Evolutionary conservation across 2,113 vertebrate species (phyloP), one percentile per base, ranked within the genome.

Genomic region (Thalassarche chlororhynchos): DNA sequence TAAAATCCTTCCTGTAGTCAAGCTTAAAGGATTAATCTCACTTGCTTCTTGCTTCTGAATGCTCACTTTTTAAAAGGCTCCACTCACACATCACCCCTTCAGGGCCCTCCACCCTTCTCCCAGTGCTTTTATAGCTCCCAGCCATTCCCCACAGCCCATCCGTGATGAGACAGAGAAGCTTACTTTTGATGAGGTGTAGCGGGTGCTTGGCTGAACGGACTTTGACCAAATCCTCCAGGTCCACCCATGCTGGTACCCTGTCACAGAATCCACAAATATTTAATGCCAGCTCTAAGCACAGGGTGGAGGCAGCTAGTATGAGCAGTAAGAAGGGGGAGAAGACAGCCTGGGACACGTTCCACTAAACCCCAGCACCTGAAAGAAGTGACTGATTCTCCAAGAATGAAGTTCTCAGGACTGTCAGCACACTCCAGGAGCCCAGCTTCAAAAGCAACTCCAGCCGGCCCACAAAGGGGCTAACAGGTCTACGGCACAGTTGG

Each of bases 121-220:
- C 68, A 57, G 1, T 15, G 44, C 60, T 68, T 66, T 18, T 15
- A 24, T 13, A 84, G 79, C 79, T 78, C 90, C 92, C 94, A 92
- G 51, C 17, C 86, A 64, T 20, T 55, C 21, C 76, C 40, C 77
- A 87, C 32, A 79, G n/a, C 78, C 81, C 88, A 3, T 1, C 7
- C 16, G 2, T 10, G 14, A 72, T 1, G 36, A 89, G 32, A 51
- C 1, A 26, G 14, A 64, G 64, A 24, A 58, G 85, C 99, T 99
- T 98, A 99, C 99, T 99, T 99, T 96, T 99, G 99, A 97, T 99
- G 99, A 95, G 99, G 99, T 64, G 99, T 98, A 32, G 99, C 97
- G 12, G 99, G 99, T 74, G 99, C 99, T 98, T 99, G 99, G 98
- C 98, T 99, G 98, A 99, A 99, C 44, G 99, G 99, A 97, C 98